Conservation (phyloP, 2,888 invertebrate species). For the Melikaiella ostensackeni region DNA sequence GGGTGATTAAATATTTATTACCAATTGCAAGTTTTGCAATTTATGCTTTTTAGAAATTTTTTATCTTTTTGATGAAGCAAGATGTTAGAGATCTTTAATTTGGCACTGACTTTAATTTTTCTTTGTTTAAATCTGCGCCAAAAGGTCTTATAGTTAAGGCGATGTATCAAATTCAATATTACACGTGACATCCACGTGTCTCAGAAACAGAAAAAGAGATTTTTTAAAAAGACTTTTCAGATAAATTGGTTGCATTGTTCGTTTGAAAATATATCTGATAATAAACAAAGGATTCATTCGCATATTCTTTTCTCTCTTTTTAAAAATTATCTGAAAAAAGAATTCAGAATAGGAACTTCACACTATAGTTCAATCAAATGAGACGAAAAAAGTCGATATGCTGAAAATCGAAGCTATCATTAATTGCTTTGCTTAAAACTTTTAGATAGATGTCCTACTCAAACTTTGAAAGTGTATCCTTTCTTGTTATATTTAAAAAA, state of each 20-base stretch:
- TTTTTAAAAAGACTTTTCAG: neutral
- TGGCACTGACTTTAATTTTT: neutral
- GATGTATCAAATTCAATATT: neutral
- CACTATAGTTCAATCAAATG: no score
- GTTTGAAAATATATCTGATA: neutral
- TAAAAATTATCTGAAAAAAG: no score
- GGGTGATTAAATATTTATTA: slow-evolving; percentile 22
- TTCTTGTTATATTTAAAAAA: no score
- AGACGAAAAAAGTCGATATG: no score
- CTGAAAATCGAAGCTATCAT: no score
- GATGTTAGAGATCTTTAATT: neutral
- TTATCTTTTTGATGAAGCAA: neutral
- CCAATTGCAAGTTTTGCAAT: neutral
- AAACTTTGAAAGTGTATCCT: no score
- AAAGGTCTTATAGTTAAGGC: neutral
- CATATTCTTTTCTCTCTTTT: no score
- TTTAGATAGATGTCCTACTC: no score
- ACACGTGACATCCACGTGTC: neutral
- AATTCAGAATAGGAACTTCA: no score
- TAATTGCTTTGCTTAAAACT: no score
- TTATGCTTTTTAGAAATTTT: neutral
- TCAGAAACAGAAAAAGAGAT: neutral
- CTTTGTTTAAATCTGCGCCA: neutral
- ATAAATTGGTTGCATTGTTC: neutral
- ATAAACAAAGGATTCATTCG: neutral